Conservation (phyloP, 1,140 invertebrate species). For the Lasaia peninsularis region DNA sequence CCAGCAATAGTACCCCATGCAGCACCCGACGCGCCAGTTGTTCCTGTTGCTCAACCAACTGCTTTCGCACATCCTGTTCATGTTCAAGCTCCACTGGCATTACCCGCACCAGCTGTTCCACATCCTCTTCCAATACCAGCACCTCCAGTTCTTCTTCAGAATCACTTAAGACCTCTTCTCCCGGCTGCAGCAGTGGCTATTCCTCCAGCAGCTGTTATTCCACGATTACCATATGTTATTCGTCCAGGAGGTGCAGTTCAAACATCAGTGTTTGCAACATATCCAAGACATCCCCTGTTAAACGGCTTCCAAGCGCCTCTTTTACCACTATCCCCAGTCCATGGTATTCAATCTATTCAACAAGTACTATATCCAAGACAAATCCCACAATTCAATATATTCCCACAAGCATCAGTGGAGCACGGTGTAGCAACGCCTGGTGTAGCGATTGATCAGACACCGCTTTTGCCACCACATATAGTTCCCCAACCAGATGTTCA, state of each 20-base stretch:
- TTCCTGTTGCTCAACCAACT: constrained; percentile 21
- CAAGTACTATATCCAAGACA: constrained; percentile 41
- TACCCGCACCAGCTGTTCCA: constrained; percentile 28
- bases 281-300: constrained; percentile 60
- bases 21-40: constrained; percentile 30
- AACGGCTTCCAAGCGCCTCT: constrained; percentile 50
- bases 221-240: constrained; percentile 50
- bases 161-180: constrained; percentile 33
- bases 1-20: constrained; percentile 20
- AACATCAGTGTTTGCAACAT: constrained; percentile 65
- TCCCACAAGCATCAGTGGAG: constrained; percentile 37
- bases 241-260: constrained; percentile 66
- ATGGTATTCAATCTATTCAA: constrained; percentile 26
- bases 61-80: constrained; percentile 37
- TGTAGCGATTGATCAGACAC: constrained; percentile 35
- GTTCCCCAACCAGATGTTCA: constrained; percentile 16
- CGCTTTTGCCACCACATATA: constrained; percentile 14
- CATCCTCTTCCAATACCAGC: constrained; percentile 25
- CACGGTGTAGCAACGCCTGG: constrained; percentile 36
- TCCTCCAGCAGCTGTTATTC: constrained; percentile 31
- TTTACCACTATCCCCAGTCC: constrained; percentile 33
- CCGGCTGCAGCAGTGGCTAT: constrained; percentile 38
- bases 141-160: constrained; percentile 24
- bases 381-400: constrained; percentile 43
- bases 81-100: constrained; percentile 32